Evolutionary conservation across 2,113 vertebrate species (phyloP).

Genomic region (Brachionichthys hirsutus): DNA sequence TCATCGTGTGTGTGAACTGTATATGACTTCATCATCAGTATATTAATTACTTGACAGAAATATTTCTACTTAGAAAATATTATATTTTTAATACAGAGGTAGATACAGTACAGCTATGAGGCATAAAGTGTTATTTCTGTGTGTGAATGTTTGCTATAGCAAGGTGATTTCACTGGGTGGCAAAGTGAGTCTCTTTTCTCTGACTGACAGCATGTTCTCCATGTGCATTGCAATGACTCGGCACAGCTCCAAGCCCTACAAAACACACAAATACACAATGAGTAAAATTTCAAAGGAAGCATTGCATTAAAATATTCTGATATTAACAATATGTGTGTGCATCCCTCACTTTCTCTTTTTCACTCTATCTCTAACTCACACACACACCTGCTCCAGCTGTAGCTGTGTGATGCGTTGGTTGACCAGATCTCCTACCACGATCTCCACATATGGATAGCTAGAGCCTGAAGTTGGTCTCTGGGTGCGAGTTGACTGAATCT

Average conservation of each 20-base stretch:
- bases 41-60: conserved; percentile 11
- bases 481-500: conserved; percentile 91
- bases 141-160: conserved; percentile 74
- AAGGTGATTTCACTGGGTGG: conserved; percentile 97
- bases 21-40: neutral
- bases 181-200: conserved; percentile 91
- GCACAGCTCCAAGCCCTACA: conserved; percentile 91
- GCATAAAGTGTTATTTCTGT: conserved; percentile 16
- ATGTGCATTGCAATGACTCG: conserved; percentile 90
- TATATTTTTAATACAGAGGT: conserved; percentile 52
- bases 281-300: neutral
- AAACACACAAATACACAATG: neutral
- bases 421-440: conserved; percentile 86
- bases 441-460: conserved; percentile 93
- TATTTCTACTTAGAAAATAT: conserved; percentile 30
- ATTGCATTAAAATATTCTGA: neutral
- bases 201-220: conserved; percentile 87
- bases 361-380: conserved; percentile 16
- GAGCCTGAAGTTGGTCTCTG: conserved; percentile 86
- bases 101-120: conserved; percentile 47
- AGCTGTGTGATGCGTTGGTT: conserved; percentile 88
- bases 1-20: neutral
- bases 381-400: conserved; percentile 90
- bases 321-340: no score
- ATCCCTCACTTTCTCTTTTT: neutral